Percentiles rank a stretch among this genome's conserved stretches.
Evolutionary conservation across 2,888 invertebrate genomes (phyloP).

Genomic region (Ditula angustiorana): DNA sequence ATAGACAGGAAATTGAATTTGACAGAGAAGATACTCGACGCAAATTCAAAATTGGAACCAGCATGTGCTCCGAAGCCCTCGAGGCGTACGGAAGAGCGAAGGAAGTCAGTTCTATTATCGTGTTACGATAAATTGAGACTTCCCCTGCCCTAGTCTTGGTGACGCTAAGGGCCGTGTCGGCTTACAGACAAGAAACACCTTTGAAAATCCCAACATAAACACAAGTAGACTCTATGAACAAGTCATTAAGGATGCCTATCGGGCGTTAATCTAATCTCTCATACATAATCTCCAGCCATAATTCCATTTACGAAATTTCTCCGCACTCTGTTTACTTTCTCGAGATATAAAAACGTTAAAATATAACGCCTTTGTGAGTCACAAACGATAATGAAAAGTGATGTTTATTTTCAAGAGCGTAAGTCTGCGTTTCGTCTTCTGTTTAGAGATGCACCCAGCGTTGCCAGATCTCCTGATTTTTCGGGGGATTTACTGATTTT

Average conservation of each 20-base stretch:
- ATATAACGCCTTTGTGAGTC: constrained; percentile 26
- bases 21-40: constrained; percentile 44
- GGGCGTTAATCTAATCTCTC: constrained; percentile 1
- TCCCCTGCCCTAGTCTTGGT: constrained; percentile 60
- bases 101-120: constrained; percentile 57
- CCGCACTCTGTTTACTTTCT: constrained; percentile 18
- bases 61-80: constrained; percentile 18
- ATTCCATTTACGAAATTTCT: constrained; percentile 27
- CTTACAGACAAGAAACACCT: constrained; percentile 31
- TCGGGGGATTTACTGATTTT: too few species aligned
- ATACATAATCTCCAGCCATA: constrained; percentile 11
- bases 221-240: neutral
- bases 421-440: constrained; percentile 24
- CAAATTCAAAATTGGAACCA: constrained; percentile 44
- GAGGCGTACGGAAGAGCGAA: constrained; percentile 46
- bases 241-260: neutral
- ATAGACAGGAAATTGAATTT: constrained; percentile 29
- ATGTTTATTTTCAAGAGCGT: constrained; percentile 23
- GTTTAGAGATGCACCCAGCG: constrained; percentile 31
- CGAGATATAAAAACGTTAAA: constrained; percentile 28
- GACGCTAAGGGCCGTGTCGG: constrained; percentile 34
- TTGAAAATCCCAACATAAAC: constrained; percentile 2
- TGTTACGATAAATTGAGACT: constrained; percentile 69
- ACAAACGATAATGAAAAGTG: constrained; percentile 14
- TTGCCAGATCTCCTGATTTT: too few species aligned